A percentile compares a stretch with the other conserved stretches of the same genome.
Evolutionary conservation across 1,140 invertebrate species (phyloP).

Genomic region (Nixonia krombeini): DNA sequence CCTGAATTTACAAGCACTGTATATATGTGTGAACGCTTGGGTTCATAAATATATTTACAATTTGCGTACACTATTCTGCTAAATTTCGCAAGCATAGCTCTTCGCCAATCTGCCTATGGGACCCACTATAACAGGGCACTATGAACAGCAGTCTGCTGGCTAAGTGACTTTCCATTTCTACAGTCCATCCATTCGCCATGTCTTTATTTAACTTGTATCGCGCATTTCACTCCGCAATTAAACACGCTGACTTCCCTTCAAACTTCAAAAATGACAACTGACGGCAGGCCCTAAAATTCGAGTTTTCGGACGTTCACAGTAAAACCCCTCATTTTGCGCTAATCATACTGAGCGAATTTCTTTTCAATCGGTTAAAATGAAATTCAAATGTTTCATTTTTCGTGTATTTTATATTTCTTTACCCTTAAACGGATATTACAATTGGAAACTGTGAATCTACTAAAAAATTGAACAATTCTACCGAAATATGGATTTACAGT

Average conservation of each 20-base stretch:
- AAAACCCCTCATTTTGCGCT: conserved; percentile 20
- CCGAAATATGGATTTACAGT: conserved; percentile 25
- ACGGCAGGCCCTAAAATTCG: conserved; percentile 39
- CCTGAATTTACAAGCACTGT: conserved; percentile 3
- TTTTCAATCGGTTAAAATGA: too few species aligned
- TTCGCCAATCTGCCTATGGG: conserved; percentile 66
- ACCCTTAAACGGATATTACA: too few species aligned
- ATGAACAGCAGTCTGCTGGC: conserved; percentile 71
- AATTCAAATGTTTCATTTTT: too few species aligned
- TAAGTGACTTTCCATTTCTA: conserved; percentile 70
- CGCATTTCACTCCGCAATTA: conserved; percentile 22
- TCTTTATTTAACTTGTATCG: conserved; percentile 20
- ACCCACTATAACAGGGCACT: conserved; percentile 72
- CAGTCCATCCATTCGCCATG: conserved; percentile 57
- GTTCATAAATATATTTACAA: conserved; percentile 39
- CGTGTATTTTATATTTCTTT: too few species aligned
- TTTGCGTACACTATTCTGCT: conserved; percentile 37
- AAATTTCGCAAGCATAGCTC: conserved; percentile 35
- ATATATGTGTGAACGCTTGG: too few species aligned
- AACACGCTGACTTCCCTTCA: conserved; percentile 35
- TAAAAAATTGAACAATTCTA: conserved; percentile 24
- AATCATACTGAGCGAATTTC: too few species aligned
- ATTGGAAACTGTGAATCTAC: too few species aligned
- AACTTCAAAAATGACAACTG: conserved; percentile 36
- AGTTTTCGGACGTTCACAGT: conserved; percentile 8